Conservation (phyloP, 2,113 vertebrate genomes). For the Gila orcuttii region DNA sequence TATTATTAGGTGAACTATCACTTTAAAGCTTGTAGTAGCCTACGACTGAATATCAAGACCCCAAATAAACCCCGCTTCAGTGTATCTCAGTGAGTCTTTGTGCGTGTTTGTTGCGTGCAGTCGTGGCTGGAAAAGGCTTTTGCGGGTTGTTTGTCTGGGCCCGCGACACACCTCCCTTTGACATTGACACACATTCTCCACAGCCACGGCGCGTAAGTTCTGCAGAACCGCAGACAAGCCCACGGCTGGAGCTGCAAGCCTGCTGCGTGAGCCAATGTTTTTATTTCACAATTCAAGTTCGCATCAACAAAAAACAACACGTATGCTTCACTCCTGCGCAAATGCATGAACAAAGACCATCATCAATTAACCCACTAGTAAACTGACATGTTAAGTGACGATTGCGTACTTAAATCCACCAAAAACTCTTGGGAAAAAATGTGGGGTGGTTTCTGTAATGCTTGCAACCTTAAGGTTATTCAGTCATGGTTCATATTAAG, state of each 20-base stretch:
- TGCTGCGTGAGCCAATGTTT: neutral
- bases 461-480: too few species aligned
- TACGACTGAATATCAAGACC: slow-evolving; percentile 50
- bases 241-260: neutral
- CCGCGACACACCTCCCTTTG: slow-evolving; percentile 74
- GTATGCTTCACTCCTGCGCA: neutral
- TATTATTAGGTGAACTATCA: neutral
- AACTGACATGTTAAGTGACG: neutral
- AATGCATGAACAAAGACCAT: neutral
- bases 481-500: neutral
- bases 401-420: neutral
- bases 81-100: neutral
- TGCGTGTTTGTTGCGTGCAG: neutral
- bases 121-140: neutral
- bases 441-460: neutral
- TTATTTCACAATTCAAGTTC: neutral
- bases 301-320: neutral
- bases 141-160: slow-evolving; percentile 2
- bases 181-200: slow-evolving; percentile 69
- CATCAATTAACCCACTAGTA: neutral
- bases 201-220: neutral
- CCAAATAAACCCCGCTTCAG: neutral
- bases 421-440: neutral
- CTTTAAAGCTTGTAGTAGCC: slow-evolving; percentile 60
- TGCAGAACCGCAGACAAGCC: neutral